Evolutionary conservation across 1,140 invertebrate genomes (phyloP).

Genomic region (Drosophila pectinifera): DNA sequence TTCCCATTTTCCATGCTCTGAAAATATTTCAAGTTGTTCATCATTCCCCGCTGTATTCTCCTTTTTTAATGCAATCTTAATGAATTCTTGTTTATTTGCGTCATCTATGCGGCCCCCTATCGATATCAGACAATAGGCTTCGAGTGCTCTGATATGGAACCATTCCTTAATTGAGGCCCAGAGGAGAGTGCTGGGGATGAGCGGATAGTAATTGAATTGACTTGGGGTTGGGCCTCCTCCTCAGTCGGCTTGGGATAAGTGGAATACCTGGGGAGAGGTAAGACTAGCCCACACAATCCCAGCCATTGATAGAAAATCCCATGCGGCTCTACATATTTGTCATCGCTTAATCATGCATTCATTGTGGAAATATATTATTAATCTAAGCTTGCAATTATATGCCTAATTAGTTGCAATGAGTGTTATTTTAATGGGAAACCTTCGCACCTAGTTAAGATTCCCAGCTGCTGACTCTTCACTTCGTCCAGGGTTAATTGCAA

Average conservation of each 20-base stretch:
- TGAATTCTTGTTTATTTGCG: conserved; percentile 56
- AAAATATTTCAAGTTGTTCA: conserved; percentile 43
- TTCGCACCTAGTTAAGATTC: conserved; percentile 6
- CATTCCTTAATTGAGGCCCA: conserved; percentile 28
- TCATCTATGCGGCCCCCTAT: conserved; percentile 42
- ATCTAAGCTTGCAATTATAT: conserved; percentile 30
- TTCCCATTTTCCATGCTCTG: conserved; percentile 40
- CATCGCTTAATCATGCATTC: conserved; percentile 38
- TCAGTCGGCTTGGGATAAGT: conserved; percentile 1
- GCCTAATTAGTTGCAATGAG: conserved; percentile 11
- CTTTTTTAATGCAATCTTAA: conserved; percentile 50
- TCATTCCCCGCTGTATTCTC: conserved; percentile 2
- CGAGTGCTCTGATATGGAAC: conserved; percentile 36
- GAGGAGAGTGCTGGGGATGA: conserved; percentile 28
- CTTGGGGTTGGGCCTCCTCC: conserved; percentile 5
- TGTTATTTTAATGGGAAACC: conserved; percentile 16
- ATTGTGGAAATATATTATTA: conserved; percentile 5
- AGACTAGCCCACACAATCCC: conserved; percentile 24
- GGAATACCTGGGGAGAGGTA: conserved; percentile 6
- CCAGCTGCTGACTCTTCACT: background rate
- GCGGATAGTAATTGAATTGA: conserved; percentile 33
- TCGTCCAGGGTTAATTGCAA: conserved; percentile 8
- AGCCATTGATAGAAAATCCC: conserved; percentile 13
- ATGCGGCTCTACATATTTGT: conserved; percentile 24
- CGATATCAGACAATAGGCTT: conserved; percentile 47